Base-by-base conservation (phyloP, 2,797 vertebrate species). In the Prionace glauca region DNA sequence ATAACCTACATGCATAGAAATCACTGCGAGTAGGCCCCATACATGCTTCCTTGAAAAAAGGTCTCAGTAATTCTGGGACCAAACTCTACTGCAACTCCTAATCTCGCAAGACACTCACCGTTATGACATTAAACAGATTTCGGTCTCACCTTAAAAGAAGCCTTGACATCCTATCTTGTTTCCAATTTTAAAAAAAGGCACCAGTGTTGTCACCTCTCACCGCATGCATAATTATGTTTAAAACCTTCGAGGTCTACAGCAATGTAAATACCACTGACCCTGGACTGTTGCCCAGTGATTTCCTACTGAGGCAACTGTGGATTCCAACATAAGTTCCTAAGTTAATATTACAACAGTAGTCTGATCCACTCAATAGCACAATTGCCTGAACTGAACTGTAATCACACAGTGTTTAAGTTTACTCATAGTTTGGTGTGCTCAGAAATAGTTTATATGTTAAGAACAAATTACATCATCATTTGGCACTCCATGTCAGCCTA, bases 251-350 rank as follows among this genome's bases (percentile, higher is more conserved):
- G 65, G 36, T 24, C 65, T 69, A n/a, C 24, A 67, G 65, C 65
- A 93, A 36, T 93, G 18, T 93, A 93, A 71, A 71, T 69, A n/a
- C 62, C n/a, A 93, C n/a, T 93, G 65, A 93, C 91, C 65, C 91
- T 93, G 65, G 91, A 93, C 36, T 93, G 90, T 10, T 71, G 36
- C 91, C n/a, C 91, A 93, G 65, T 36, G 62, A 69, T 67, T 71
- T 93, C 62, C 62, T 60, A 93, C 62, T 24, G n/a, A 93, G 62
- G 65, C 41, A 69, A 24, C n/a, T 93, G n/a, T 69, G 91, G n/a
- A 69, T 69, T 93, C 91, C 65, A 93, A 93, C 67, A 93, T 41
- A 41, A 93, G 67, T 69, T 41, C 2, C 91, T 22, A 67, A n/a
- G 65, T 67, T 67, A 41, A 41, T 71, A 36, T 45, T 93, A 41